A percentile compares a stretch with the other conserved stretches of the same genome.
These are phyloP conservation scores for Stictonetta naevosa DNA, from an alignment of 2,113 vertebrate genomes.

Conservation along the genomic window DNA sequence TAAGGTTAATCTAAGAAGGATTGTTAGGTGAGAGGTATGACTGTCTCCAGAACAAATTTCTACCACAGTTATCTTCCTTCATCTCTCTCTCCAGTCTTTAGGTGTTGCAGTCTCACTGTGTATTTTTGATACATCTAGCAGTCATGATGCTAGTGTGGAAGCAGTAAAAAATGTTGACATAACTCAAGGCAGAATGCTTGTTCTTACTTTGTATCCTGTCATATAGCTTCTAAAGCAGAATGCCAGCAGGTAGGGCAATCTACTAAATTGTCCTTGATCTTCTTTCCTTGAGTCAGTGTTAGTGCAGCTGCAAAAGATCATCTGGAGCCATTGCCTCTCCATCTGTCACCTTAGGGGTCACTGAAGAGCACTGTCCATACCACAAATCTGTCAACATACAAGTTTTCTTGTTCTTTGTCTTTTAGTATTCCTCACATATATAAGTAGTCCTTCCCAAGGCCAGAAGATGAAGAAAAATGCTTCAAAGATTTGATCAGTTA, in stretches of 20 bases:
- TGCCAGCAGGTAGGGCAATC: neutral
- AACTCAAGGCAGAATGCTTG: neutral
- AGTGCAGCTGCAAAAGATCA: neutral
- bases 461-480: neutral
- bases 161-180: neutral
- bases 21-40: neutral
- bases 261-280: neutral
- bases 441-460: neutral
- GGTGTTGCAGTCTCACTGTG: neutral
- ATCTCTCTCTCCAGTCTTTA: neutral
- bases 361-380: neutral
- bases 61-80: neutral
- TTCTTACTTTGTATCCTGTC: neutral
- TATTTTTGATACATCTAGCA: neutral
- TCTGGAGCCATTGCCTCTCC: neutral
- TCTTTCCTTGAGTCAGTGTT: neutral
- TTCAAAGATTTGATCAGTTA: neutral
- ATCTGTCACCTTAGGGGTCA: neutral
- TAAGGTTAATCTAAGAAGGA: neutral
- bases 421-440: neutral
- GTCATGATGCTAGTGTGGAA: neutral
- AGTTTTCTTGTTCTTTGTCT: neutral
- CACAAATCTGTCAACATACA: neutral
- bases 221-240: neutral
- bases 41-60: neutral